Evolutionary conservation across 2,797 vertebrate species (phyloP).

Genomic region (Ambastaia sidthimunki): DNA sequence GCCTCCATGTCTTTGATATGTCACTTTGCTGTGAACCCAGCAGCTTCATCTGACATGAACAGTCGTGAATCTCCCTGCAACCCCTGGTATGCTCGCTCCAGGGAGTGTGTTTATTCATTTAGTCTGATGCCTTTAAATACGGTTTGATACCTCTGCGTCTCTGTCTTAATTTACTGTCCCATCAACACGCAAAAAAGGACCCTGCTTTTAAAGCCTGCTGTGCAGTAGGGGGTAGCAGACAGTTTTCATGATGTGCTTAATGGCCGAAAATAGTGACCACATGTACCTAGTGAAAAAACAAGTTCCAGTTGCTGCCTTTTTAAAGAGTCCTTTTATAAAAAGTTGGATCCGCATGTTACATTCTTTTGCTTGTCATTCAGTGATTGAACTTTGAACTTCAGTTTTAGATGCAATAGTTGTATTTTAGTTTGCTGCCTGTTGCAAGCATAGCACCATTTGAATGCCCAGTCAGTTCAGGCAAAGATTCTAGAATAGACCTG

Average conservation of each 20-base stretch:
- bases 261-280: constrained; percentile 44
- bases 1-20: constrained; percentile 75
- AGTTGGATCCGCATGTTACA: constrained; percentile 11
- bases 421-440: not conserved
- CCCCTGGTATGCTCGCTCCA: constrained; percentile 71
- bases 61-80: constrained; percentile 72
- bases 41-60: constrained; percentile 75
- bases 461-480: not conserved
- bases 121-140: constrained; percentile 75
- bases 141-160: constrained; percentile 74
- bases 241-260: constrained; percentile 53
- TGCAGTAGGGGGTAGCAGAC: constrained; percentile 58
- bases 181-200: constrained; percentile 74
- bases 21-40: constrained; percentile 77
- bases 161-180: constrained; percentile 71
- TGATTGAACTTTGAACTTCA: constrained; percentile 3
- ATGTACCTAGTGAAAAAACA: not conserved
- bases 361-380: not conserved
- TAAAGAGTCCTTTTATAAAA: constrained; percentile 1
- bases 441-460: not conserved
- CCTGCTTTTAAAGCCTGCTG: constrained; percentile 69
- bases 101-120: constrained; percentile 75
- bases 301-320: constrained; percentile 4
- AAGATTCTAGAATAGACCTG: not conserved
- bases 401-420: not conserved